A percentile compares a stretch with the other conserved stretches of the same genome.
Evolutionary conservation across 2,888 invertebrate genomes (phyloP).

Genomic region (Dromius quadrimaculatus): DNA sequence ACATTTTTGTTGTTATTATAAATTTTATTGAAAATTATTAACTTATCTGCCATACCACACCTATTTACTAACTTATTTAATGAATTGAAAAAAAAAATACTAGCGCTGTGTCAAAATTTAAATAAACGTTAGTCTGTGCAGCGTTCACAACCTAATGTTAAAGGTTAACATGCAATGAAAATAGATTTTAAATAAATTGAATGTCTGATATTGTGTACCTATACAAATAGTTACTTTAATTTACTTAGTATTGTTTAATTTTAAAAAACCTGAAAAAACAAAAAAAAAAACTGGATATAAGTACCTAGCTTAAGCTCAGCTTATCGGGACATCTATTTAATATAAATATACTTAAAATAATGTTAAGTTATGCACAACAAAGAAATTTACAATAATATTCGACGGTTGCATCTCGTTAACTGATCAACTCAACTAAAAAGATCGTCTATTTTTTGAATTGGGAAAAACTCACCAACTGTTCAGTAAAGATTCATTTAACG

Average conservation of each 20-base stretch:
- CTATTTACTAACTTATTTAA: constrained; percentile 47
- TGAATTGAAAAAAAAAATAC: constrained; percentile 11
- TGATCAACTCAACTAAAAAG: constrained; percentile 45
- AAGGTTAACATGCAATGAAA: constrained; percentile 52
- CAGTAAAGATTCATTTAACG: constrained; percentile 38
- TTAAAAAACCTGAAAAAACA: constrained; percentile 60
- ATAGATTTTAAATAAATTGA: constrained; percentile 58
- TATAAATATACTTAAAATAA: constrained; percentile 57
- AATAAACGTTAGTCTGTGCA: constrained; percentile 42
- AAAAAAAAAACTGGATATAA: constrained; percentile 59
- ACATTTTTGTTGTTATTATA: constrained; percentile 41
- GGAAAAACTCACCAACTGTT: constrained; percentile 41
- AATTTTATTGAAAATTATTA: constrained; percentile 30
- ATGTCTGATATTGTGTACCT: constrained; percentile 67
- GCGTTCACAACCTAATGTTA: constrained; percentile 46
- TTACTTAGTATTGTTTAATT: constrained; percentile 62
- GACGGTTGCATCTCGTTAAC: constrained; percentile 48
- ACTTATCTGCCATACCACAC: constrained; percentile 48
- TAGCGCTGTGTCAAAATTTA: constrained; percentile 22
- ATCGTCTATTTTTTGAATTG: constrained; percentile 51
- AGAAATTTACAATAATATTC: constrained; percentile 51
- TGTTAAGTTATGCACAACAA: constrained; percentile 52
- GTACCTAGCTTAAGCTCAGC: constrained; percentile 60
- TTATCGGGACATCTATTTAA: constrained; percentile 68
- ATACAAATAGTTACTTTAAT: constrained; percentile 61